Conservation (phyloP, 1,140 invertebrate genomes). For the Drosophila novamexicana region DNA sequence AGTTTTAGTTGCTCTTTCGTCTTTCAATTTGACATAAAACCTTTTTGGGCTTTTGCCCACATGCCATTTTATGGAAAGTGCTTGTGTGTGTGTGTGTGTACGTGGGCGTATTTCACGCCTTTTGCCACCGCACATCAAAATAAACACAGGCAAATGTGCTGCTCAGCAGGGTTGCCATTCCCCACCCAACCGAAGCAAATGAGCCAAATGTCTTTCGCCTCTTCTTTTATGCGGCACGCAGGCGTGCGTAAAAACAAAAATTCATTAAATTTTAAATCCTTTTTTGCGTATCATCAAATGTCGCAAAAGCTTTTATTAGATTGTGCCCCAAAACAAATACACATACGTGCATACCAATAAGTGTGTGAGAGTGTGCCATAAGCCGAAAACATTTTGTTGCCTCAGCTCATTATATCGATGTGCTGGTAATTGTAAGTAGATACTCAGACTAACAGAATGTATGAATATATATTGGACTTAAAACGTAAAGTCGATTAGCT, state of each 20-base stretch:
- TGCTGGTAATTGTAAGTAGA: conserved; percentile 7
- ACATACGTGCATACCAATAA: background rate
- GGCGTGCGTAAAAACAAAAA: conserved; percentile 63
- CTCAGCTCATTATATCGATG: conserved; percentile 15
- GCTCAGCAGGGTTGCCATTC: background rate
- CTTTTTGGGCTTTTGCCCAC: conserved; percentile 59
- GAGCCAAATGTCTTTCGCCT: conserved; percentile 42
- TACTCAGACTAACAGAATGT: background rate
- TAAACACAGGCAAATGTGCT: conserved; percentile 54
- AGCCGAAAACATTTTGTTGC: conserved; percentile 1
- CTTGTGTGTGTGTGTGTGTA: conserved; percentile 17
- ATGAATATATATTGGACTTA: background rate
- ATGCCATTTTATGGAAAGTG: conserved; percentile 76
- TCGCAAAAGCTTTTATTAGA: conserved; percentile 40
- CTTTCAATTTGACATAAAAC: conserved; percentile 81
- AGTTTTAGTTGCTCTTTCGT: conserved; percentile 49
- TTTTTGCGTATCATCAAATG: conserved; percentile 49
- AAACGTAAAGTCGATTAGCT: conserved; percentile 10
- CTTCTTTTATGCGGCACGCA: conserved; percentile 64
- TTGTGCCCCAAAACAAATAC: conserved; percentile 18
- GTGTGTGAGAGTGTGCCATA: background rate
- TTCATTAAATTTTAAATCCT: conserved; percentile 72
- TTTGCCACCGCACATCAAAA: conserved; percentile 73
- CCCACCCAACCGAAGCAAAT: conserved; percentile 40
- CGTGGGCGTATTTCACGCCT: conserved; percentile 65